Conservation (phyloP, 2,888 invertebrate genomes). For the Cotesia congregata region DNA sequence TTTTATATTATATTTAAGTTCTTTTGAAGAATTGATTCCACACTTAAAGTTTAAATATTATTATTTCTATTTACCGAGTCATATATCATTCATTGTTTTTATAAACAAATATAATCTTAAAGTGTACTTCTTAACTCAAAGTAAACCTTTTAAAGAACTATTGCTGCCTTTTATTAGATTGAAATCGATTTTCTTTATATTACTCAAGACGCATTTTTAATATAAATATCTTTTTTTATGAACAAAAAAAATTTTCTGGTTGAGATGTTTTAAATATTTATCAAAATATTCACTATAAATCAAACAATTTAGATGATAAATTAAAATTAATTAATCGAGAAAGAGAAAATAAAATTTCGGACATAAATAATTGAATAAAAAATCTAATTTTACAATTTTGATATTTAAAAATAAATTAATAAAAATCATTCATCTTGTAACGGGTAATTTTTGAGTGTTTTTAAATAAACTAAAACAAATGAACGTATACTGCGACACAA, state of each 20-base stretch:
- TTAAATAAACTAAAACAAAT: no score
- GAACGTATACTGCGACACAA: no score
- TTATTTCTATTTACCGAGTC: constrained; percentile 20
- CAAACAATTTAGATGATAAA: no score
- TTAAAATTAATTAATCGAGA: no score
- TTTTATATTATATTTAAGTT: not conserved
- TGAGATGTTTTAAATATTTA: not conserved
- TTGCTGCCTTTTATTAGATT: not conserved
- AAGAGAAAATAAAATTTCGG: no score
- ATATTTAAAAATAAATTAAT: no score
- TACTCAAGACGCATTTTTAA: not conserved
- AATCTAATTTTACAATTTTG: no score
- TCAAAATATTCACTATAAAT: not conserved
- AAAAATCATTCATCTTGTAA: no score
- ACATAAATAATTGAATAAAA: no score
- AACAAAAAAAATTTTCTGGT: not conserved
- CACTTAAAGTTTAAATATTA: not conserved
- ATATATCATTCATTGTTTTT: not conserved
- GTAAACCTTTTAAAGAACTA: not conserved
- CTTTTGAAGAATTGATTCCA: not conserved
- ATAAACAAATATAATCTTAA: not conserved
- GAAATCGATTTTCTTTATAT: not conserved
- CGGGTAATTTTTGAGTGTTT: no score
- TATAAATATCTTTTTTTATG: not conserved
- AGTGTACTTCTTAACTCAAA: not conserved